Conservation (phyloP, 1,140 invertebrate genomes). For the Stegodyphus mimosarum region DNA sequence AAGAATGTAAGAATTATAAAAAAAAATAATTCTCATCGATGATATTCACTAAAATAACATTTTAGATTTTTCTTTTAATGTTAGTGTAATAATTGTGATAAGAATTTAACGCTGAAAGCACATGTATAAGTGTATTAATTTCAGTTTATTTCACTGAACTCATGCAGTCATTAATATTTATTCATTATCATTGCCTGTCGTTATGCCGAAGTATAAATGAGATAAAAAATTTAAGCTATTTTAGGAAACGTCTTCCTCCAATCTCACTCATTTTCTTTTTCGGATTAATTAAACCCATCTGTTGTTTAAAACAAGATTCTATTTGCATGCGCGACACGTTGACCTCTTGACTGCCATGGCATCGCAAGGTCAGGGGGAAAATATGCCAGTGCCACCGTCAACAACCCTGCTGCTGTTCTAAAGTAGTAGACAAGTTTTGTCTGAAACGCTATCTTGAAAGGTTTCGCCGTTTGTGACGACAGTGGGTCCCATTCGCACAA, state of each 20-base stretch:
- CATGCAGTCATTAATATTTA: too few relatives aligned
- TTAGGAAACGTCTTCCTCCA: neutral
- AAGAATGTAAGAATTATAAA: too few relatives aligned
- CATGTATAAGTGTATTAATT: too few relatives aligned
- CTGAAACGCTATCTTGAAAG: conserved; percentile 42
- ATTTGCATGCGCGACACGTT: conserved; percentile 48
- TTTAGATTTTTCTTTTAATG: too few relatives aligned
- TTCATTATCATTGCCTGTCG: too few relatives aligned
- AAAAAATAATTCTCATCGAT: too few relatives aligned
- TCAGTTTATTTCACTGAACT: too few relatives aligned
- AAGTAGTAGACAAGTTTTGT: conserved; percentile 15
- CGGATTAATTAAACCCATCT: neutral
- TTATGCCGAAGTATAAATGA: too few relatives aligned
- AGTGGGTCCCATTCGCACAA: conserved; percentile 39
- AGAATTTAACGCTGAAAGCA: too few relatives aligned
- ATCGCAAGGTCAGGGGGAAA: conserved; percentile 24
- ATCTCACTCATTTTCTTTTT: neutral
- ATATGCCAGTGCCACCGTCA: neutral
- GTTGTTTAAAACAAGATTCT: conserved; percentile 20
- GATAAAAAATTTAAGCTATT: too few relatives aligned
- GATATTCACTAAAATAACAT: too few relatives aligned
- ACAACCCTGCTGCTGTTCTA: conserved; percentile 45
- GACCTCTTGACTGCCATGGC: conserved; percentile 39
- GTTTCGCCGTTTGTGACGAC: conserved; percentile 36
- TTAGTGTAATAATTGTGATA: too few relatives aligned